Percentiles rank a stretch among this genome's conserved stretches.
Conservation (phyloP, 1,140 invertebrate genomes). For the Eubasilissa regina region DNA sequence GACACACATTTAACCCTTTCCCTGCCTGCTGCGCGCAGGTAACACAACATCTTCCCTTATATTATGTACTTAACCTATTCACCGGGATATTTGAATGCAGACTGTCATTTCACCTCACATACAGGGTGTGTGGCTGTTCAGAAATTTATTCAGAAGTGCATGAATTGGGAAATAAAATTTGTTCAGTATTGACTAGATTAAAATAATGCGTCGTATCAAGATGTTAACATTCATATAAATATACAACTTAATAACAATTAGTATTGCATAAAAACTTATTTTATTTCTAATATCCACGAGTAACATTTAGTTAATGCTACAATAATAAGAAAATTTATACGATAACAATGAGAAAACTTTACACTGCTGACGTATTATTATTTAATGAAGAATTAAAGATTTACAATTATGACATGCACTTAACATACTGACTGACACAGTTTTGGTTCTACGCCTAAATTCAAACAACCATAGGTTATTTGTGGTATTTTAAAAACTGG, state of each 20-base stretch:
- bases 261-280: too few species aligned
- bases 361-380: background rate
- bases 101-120: conserved; percentile 13
- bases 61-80: conserved; percentile 13
- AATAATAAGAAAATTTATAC: background rate
- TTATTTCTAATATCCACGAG: too few species aligned
- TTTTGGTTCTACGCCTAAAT: too few species aligned
- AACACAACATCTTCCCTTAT: conserved; percentile 34
- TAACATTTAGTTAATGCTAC: background rate
- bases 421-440: too few species aligned
- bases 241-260: too few species aligned
- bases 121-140: background rate
- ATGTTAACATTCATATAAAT: too few species aligned
- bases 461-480: too few species aligned
- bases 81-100: conserved; percentile 9
- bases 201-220: too few species aligned
- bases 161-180: background rate
- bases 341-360: background rate
- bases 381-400: too few species aligned
- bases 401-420: too few species aligned
- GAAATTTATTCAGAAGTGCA: background rate
- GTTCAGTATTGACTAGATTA: too few species aligned
- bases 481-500: too few species aligned
- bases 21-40: background rate
- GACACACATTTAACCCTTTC: conserved; percentile 28